These are phyloP conservation scores for Dione vanillae DNA, from an alignment of 2,888 invertebrate species.

Conservation along the genomic window DNA sequence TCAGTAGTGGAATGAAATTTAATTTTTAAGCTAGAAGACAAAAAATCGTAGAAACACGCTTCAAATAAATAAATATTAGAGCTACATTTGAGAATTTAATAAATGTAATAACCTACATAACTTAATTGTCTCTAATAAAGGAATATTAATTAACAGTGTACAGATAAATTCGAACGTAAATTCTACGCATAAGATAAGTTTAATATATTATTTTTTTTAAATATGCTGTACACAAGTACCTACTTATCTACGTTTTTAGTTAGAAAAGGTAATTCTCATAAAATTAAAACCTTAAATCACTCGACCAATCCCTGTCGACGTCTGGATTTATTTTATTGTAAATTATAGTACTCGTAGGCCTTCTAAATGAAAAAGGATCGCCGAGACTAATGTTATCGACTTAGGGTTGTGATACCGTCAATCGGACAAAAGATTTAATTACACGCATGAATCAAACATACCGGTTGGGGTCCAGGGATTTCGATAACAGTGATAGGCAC, in stretches of 20 bases:
- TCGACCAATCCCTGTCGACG: slow-evolving; percentile 68
- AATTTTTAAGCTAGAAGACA: no score
- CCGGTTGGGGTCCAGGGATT: slow-evolving; percentile 58
- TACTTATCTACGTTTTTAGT: background rate
- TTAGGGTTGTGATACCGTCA: slow-evolving; percentile 64
- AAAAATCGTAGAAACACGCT: no score
- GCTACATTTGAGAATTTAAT: no score
- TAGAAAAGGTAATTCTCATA: background rate
- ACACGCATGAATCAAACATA: slow-evolving; percentile 82
- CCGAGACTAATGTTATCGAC: slow-evolving; percentile 62
- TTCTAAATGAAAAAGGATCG: slow-evolving; percentile 69
- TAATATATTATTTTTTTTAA: no score
- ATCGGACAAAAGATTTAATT: slow-evolving; percentile 83
- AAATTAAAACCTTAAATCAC: slow-evolving; percentile 56
- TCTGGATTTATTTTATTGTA: slow-evolving; percentile 60
- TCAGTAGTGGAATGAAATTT: no score
- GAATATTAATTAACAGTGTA: no score
- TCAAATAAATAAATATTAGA: no score
- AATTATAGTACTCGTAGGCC: slow-evolving; percentile 56
- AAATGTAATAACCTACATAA: no score
- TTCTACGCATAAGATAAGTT: no score
- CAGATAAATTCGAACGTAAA: no score
- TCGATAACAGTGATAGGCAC: slow-evolving; percentile 56
- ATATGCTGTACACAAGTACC: background rate
- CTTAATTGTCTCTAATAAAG: no score